Conservation (phyloP, 2,113 vertebrate species). For the Protobothrops mucrosquamatus region DNA sequence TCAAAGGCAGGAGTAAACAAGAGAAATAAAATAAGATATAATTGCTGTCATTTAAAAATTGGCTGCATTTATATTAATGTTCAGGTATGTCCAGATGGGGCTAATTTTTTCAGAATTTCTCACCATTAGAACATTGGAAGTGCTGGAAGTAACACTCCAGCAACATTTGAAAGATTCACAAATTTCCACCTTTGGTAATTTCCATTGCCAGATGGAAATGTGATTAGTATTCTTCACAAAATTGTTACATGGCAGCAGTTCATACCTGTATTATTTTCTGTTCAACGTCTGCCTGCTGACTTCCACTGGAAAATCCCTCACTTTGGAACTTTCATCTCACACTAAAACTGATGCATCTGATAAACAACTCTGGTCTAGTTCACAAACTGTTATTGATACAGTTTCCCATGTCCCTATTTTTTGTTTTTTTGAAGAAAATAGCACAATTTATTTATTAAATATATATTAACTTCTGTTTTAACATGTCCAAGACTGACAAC, state of each 20-base stretch:
- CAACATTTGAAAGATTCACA: neutral
- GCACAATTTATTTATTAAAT: neutral
- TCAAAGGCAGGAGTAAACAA: constrained; percentile 7
- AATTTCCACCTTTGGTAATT: neutral
- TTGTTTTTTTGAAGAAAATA: neutral
- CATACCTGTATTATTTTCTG: neutral
- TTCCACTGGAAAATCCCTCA: neutral
- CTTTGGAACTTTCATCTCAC: neutral
- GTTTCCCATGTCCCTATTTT: neutral
- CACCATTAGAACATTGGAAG: neutral
- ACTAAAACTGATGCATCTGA: neutral
- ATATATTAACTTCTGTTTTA: neutral
- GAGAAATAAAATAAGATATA: constrained; percentile 1
- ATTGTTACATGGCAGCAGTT: too few species aligned
- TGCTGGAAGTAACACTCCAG: neutral
- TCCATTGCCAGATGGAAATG: neutral
- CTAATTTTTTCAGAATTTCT: neutral
- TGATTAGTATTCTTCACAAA: neutral
- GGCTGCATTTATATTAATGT: neutral
- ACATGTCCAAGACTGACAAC: neutral
- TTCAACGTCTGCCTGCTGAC: neutral
- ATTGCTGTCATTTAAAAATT: constrained; percentile 12
- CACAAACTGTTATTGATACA: neutral
- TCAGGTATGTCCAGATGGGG: neutral
- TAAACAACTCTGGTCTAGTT: neutral